Evolutionary conservation across 2,797 vertebrate species (phyloP), one percentile per base, ranked within the genome.

Genomic region (Rhincodon typus): DNA sequence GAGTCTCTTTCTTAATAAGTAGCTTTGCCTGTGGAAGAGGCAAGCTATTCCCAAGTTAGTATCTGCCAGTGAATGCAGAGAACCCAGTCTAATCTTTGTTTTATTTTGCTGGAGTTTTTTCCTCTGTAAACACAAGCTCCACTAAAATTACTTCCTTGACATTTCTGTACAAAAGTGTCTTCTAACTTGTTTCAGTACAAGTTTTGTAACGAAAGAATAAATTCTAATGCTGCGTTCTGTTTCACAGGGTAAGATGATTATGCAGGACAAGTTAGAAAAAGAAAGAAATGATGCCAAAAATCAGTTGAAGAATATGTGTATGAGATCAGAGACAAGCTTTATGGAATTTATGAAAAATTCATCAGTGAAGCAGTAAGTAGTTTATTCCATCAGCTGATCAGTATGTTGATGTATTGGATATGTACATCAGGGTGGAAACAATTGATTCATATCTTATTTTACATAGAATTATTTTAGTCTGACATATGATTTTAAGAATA

Each of bases 201-300:
- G 23, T 50, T 62, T 53, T 17, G 69, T 15, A 46, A 30, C 7
- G 34, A 77, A 34, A 34, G 13, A 30, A 3, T 72, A 27, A 94
- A 74, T 94, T 4, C 69, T 74, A 74, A 94, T 10, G 12, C 23
- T 69, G 19, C 57, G 69, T 95, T 1, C 57, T 90, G 1, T 19
- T 53, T 93, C 88, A 2, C 96, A 99, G 99, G 97, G 98, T 94
- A 99, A 98, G 96, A 99, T 99, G 99, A 98, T 99, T 96, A 97
- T 98, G 97, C 99, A 99, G 97, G 99, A 99, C 97, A 99, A 99
- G 96, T 97, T 99, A 96, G 99, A 99, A 97, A 99, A 99, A 96
- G 99, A 99, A 96, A 97, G 98, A 96, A 99, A 98, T 46, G 99
- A 99, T 96, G 98, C 99, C 13, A 99, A 99, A 97, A 99, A 99